Evolutionary conservation across 2,113 vertebrate species (phyloP).

Genomic region (Dicaeum eximium): DNA sequence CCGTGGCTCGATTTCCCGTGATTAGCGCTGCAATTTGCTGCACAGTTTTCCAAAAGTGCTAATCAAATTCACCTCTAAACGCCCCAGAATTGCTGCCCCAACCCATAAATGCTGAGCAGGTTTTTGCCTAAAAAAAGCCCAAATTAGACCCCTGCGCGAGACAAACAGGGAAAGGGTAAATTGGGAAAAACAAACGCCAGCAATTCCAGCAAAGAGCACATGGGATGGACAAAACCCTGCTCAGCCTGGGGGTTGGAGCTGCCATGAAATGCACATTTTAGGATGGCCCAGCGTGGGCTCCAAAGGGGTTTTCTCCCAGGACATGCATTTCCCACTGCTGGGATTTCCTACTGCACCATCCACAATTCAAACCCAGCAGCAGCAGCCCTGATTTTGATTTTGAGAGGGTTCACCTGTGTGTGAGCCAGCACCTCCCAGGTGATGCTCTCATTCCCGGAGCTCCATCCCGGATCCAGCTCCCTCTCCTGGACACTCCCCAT

Average conservation of each 20-base stretch:
- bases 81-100: slow-evolving; percentile 25
- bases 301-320: not conserved
- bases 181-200: slow-evolving; percentile 21
- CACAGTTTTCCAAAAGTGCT: not conserved
- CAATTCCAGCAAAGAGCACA: not conserved
- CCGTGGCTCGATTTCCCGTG: not conserved
- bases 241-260: not conserved
- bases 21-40: slow-evolving; percentile 16
- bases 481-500: not conserved
- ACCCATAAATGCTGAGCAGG: slow-evolving; percentile 34
- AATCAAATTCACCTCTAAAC: slow-evolving; percentile 48
- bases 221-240: not conserved
- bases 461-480: not conserved
- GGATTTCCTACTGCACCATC: accelerated
- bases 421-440: not conserved
- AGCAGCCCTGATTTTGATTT: accelerated
- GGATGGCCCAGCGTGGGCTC: not conserved
- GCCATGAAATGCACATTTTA: not conserved
- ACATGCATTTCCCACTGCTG: not conserved
- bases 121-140: not conserved
- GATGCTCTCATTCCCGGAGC: not conserved
- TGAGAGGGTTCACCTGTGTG: accelerated
- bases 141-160: slow-evolving; percentile 51
- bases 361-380: not conserved
- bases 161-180: slow-evolving; percentile 54